Evolutionary conservation across 2,888 invertebrate species (phyloP).

Genomic region (Papilio elwesi): DNA sequence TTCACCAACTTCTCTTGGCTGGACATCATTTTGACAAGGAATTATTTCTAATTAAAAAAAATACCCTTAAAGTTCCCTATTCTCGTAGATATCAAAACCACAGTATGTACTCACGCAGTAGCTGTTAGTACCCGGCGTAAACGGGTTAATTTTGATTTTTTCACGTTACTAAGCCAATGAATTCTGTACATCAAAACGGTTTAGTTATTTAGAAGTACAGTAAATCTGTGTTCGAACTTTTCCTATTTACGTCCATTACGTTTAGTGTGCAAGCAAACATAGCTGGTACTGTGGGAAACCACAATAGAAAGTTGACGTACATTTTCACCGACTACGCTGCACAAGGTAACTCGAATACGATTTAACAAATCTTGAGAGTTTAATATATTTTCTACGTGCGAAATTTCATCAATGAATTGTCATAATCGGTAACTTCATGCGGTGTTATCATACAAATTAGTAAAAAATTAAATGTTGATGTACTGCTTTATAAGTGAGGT

Average conservation of each 20-base stretch:
- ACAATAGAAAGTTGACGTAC: slow-evolving; percentile 32
- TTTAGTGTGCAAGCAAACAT: neutral
- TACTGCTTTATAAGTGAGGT: too few relatives aligned
- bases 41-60: too few relatives aligned
- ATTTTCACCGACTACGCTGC: slow-evolving; percentile 23
- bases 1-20: too few relatives aligned
- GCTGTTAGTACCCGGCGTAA: too few relatives aligned
- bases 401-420: neutral
- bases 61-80: too few relatives aligned
- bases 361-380: slow-evolving; percentile 5
- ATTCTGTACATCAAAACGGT: neutral
- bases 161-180: too few relatives aligned
- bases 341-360: slow-evolving; percentile 12
- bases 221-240: neutral
- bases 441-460: neutral
- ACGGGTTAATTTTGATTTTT: too few relatives aligned
- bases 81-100: too few relatives aligned
- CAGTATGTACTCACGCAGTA: too few relatives aligned
- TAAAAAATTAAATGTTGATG: too few relatives aligned
- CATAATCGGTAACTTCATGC: neutral
- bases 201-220: neutral
- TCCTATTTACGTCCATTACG: neutral
- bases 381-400: neutral
- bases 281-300: slow-evolving; percentile 16
- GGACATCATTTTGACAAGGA: too few relatives aligned